A percentile compares a stretch with the other conserved stretches of the same genome.
These are phyloP conservation scores for Taenioides sp. DNA, from an alignment of 2,797 vertebrate genomes.

Conservation along the genomic window DNA sequence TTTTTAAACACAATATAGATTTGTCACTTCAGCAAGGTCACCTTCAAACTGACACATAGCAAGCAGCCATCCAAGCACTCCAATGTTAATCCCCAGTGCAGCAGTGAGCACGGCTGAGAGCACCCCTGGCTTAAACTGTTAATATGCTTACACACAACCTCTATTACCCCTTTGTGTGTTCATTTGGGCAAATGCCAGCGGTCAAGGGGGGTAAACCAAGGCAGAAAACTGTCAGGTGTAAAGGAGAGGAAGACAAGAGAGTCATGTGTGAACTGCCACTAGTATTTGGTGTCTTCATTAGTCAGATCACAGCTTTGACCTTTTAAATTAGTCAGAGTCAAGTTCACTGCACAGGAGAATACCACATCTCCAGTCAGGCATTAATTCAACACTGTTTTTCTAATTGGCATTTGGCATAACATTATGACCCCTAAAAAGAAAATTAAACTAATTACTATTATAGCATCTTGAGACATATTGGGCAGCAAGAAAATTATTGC, in stretches of 20 bases:
- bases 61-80: slow-evolving; percentile 37
- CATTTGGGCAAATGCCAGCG: slow-evolving; percentile 54
- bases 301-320: slow-evolving; percentile 38
- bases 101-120: slow-evolving; percentile 49
- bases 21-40: slow-evolving; percentile 52
- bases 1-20: slow-evolving; percentile 1
- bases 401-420: not conserved
- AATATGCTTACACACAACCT: slow-evolving; percentile 61
- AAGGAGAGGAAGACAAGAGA: slow-evolving; percentile 21
- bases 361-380: slow-evolving; percentile 10
- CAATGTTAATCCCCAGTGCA: slow-evolving; percentile 62
- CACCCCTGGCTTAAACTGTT: slow-evolving; percentile 58
- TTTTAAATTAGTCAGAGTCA: slow-evolving; percentile 23
- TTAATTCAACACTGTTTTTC: not conserved
- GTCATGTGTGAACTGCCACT: slow-evolving; percentile 26
- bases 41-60: slow-evolving; percentile 55
- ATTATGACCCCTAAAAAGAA: not conserved
- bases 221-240: slow-evolving; percentile 11
- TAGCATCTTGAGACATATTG: too few relatives aligned
- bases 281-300: slow-evolving; percentile 51
- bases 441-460: too few relatives aligned
- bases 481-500: too few relatives aligned
- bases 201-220: slow-evolving; percentile 23
- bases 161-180: slow-evolving; percentile 60
- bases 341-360: slow-evolving; percentile 24